These are phyloP conservation scores for Myodes glareolus DNA, from an alignment of 2,113 vertebrate genomes.

Conservation along the genomic window DNA sequence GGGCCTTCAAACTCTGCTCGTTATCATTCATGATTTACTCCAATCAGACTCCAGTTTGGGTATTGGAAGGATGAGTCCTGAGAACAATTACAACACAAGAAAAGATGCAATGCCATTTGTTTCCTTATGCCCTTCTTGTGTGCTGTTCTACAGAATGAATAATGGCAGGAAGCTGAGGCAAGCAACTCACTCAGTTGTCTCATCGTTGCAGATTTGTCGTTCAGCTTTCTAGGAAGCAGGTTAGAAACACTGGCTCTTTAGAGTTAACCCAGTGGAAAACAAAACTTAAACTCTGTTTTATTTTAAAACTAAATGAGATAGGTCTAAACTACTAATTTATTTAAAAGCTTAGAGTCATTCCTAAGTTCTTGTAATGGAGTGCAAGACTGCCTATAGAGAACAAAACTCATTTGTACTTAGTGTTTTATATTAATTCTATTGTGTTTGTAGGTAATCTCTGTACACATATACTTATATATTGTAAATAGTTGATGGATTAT, in stretches of 20 bases:
- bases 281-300: not conserved
- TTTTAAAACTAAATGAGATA: not conserved
- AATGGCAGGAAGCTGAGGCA: not conserved
- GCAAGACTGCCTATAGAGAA: not conserved
- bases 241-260: not conserved
- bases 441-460: not conserved
- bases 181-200: not conserved
- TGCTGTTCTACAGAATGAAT: not conserved
- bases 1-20: not conserved
- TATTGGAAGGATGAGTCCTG: not conserved
- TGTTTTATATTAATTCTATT: not conserved
- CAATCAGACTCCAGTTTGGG: not conserved
- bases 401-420: not conserved
- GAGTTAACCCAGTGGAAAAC: not conserved
- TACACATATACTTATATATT: not conserved
- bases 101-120: not conserved
- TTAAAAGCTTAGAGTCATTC: not conserved
- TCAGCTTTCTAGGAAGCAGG: not conserved
- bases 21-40: not conserved
- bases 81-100: accelerated
- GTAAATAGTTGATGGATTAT: not conserved
- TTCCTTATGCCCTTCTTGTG: not conserved
- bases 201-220: accelerated
- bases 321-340: too few species aligned
- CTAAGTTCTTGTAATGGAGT: not conserved